A percentile compares a stretch with the other conserved stretches of the same genome.
These are phyloP conservation scores for Sicus ferrugineus DNA, from an alignment of 2,888 invertebrate species.

Conservation along the genomic window DNA sequence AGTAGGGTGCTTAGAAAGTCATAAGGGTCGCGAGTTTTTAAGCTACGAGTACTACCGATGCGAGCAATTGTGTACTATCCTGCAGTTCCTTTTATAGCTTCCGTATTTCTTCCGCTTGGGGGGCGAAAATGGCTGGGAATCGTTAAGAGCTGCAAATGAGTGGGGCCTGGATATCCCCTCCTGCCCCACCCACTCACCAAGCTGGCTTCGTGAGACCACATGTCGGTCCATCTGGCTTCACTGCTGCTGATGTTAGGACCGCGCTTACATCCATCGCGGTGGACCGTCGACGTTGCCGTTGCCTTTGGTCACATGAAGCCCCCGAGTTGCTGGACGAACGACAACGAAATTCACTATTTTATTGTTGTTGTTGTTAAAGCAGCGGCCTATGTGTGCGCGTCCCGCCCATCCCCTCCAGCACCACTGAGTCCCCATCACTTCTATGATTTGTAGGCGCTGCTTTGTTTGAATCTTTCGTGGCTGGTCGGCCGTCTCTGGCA, in stretches of 20 bases:
- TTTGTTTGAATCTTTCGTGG: slow-evolving; percentile 20
- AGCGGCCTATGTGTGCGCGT: not conserved
- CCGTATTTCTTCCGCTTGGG: no score
- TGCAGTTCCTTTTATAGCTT: no score
- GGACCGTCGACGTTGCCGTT: not conserved
- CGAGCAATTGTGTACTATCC: no score
- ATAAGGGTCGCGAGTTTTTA: no score
- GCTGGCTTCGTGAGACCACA: no score
- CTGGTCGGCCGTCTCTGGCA: not conserved
- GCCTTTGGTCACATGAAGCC: not conserved
- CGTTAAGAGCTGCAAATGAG: no score
- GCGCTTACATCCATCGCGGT: not conserved
- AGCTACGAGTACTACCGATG: no score
- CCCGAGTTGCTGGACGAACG: not conserved
- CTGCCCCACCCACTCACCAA: no score
- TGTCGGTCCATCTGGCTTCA: not conserved
- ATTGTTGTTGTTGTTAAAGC: slow-evolving; percentile 6
- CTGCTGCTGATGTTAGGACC: not conserved
- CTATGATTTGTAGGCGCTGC: slow-evolving; percentile 30
- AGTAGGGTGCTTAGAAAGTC: no score
- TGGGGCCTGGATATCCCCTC: no score
- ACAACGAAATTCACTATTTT: not conserved
- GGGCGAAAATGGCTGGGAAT: no score
- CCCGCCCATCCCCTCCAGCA: not conserved
- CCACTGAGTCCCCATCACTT: no score